phyloP scores from a whole-genome alignment of 2,888 invertebrate species.

The Parochlus steinenii region DNA sequence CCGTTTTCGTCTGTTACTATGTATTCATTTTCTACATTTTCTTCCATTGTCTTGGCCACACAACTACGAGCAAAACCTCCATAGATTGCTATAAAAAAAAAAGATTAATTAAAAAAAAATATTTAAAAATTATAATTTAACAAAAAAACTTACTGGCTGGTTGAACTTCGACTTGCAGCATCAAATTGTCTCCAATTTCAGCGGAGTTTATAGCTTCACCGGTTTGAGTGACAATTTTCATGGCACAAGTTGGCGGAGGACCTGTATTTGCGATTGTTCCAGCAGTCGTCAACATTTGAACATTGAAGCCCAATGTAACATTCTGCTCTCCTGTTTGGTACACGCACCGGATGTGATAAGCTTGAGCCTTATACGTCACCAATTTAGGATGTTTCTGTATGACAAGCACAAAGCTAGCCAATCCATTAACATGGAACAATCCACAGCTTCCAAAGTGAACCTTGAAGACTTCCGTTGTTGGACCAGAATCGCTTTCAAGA shows the following conservation, averaged over 20 bases:
- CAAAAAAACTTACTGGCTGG: slow-evolving; percentile 49
- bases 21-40: slow-evolving; percentile 76
- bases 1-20: slow-evolving; percentile 87
- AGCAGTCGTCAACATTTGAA: slow-evolving; percentile 87
- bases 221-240: slow-evolving; percentile 75
- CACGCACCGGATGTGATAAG: slow-evolving; percentile 90
- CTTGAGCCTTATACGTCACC: slow-evolving; percentile 85
- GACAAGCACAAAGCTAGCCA: slow-evolving; percentile 83
- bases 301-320: slow-evolving; percentile 83
- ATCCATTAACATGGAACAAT: slow-evolving; percentile 76
- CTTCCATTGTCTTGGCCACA: slow-evolving; percentile 82
- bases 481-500: slow-evolving; percentile 48
- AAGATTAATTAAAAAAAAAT: slow-evolving; percentile 10
- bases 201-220: slow-evolving; percentile 83
- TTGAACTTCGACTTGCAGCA: slow-evolving; percentile 70
- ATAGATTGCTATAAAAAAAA: slow-evolving; percentile 51
- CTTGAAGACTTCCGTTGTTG: slow-evolving; percentile 60
- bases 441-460: slow-evolving; percentile 86
- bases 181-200: slow-evolving; percentile 79
- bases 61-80: slow-evolving; percentile 88
- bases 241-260: slow-evolving; percentile 80
- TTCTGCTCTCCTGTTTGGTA: slow-evolving; percentile 89
- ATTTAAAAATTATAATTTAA: neutral
- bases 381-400: slow-evolving; percentile 94
- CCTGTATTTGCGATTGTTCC: slow-evolving; percentile 92